A percentile compares a stretch with the other conserved stretches of the same genome.
Conservation (phyloP, 2,888 invertebrate species). For the Cremastobaeus sp. region DNA sequence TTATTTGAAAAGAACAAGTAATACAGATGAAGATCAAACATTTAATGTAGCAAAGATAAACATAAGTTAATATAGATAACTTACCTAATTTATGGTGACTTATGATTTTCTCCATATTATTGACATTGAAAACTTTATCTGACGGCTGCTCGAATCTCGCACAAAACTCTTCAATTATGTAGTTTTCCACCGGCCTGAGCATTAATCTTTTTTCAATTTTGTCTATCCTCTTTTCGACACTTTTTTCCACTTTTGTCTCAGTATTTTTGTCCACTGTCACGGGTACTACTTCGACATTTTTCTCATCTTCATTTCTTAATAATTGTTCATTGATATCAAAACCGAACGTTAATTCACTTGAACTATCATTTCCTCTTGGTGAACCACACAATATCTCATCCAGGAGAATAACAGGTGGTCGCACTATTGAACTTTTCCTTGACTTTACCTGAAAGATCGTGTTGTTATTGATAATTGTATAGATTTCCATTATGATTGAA, state of each 20-base stretch:
- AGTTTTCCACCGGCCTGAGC: constrained; percentile 70
- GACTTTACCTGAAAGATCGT: constrained; percentile 34
- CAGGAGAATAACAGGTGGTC: constrained; percentile 87
- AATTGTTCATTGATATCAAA: constrained; percentile 88
- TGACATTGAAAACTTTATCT: constrained; percentile 37
- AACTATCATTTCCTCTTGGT: constrained; percentile 72
- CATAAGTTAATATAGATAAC: no score
- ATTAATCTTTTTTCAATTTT: constrained; percentile 44
- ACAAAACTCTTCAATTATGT: constrained; percentile 77
- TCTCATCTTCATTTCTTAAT: constrained; percentile 79
- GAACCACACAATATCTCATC: constrained; percentile 78
- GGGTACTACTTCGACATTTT: constrained; percentile 38
- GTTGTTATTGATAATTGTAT: no score
- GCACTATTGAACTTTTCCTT: constrained; percentile 64
- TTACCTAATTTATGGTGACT: constrained; percentile 37
- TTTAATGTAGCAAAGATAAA: no score
- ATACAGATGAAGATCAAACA: no score
- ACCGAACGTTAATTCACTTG: constrained; percentile 87
- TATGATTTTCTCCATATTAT: constrained; percentile 45
- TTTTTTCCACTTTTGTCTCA: constrained; percentile 14
- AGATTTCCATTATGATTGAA: no score
- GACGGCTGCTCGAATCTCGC: constrained; percentile 35
- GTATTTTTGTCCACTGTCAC: constrained; percentile 11
- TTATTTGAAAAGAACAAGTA: no score
- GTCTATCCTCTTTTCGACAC: constrained; percentile 21